Evolutionary conservation across 2,888 invertebrate genomes (phyloP).

Genomic region (Poecilus cupreus): DNA sequence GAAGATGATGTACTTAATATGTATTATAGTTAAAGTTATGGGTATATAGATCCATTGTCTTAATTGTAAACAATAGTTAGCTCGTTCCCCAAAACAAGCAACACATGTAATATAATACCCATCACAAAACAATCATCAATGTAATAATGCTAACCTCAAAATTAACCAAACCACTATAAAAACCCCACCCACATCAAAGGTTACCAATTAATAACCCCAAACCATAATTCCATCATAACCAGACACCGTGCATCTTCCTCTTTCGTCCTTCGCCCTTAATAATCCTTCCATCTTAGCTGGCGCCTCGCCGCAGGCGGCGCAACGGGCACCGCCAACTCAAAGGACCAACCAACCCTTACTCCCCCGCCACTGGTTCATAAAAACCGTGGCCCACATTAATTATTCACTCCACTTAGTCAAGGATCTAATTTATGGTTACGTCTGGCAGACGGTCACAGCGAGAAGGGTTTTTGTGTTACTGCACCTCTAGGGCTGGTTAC

Average conservation of each 20-base stretch:
- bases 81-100: too few relatives aligned
- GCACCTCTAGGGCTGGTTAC: conserved; percentile 11
- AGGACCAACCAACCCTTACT: neutral
- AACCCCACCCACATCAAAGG: conserved; percentile 35
- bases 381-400: conserved; percentile 53
- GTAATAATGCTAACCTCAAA: conserved; percentile 4
- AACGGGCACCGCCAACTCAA: too few relatives aligned
- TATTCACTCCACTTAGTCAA: conserved; percentile 55
- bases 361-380: conserved; percentile 40
- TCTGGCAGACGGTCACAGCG: conserved; percentile 26
- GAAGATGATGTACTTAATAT: too few relatives aligned
- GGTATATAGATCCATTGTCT: neutral
- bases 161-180: neutral
- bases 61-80: too few relatives aligned
- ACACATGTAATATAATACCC: neutral
- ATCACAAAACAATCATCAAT: neutral
- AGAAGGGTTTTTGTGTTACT: conserved; percentile 23
- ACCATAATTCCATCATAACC: conserved; percentile 28
- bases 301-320: neutral
- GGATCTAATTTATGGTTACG: conserved; percentile 49
- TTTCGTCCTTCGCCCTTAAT: conserved; percentile 8
- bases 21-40: too few relatives aligned
- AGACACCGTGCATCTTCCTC: conserved; percentile 4
- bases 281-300: conserved; percentile 10
- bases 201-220: conserved; percentile 29